Base-by-base conservation (phyloP, 2,888 invertebrate species). In the Plemyria rubiginata region DNA sequence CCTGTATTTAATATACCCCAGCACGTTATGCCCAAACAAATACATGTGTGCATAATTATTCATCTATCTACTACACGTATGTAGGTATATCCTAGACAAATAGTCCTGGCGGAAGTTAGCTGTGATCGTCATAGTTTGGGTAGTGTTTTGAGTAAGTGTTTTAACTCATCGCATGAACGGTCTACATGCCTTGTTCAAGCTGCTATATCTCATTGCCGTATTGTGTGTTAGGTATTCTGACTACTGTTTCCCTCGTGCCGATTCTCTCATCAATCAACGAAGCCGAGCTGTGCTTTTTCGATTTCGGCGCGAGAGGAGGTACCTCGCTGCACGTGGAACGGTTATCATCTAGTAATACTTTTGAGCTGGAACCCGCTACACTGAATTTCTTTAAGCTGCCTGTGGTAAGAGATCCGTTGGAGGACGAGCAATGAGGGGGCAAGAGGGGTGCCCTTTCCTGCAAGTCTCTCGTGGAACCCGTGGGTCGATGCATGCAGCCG, bases 281-380 rank as follows among this genome's bases (percentile, higher is more conserved):
- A 9, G 87, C 90, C 1, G 91, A 87, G 67, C 92, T 92, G 52
- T 86, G 88, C 76, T 93, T 93, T 63, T 92, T 92, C 1, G 85
- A 78, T 67, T 90, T 88, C 3, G 91, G 92, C 1, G 81, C 88
- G 9, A 90, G 77, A 0, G 90, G 87, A 1, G 92, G 91, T 9
- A 88, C 87, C 73, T 93, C 90, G 66, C 93, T 88, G 73, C 92
- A 87, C 0, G 87, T 86, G 28, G 92, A 88, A 64, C 90, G 85
- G 59, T 81, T 86, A 62, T 92, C 92, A 45, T 92, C 92, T 0
- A 78, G 68, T 15, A 83, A 68, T 15, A 83, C 78, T 67, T 82
- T 86, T 0, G 86, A 85, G 65, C 82, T 86, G 4, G 50, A 50
- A 32, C 90, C 81, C 0, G 86, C 87, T 1, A 81, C 75, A 43